Percentiles rank a stretch among this genome's conserved stretches.
These are phyloP conservation scores for Dendrocincla fuliginosa DNA, from an alignment of 2,797 vertebrate genomes.

Conservation along the genomic window DNA sequence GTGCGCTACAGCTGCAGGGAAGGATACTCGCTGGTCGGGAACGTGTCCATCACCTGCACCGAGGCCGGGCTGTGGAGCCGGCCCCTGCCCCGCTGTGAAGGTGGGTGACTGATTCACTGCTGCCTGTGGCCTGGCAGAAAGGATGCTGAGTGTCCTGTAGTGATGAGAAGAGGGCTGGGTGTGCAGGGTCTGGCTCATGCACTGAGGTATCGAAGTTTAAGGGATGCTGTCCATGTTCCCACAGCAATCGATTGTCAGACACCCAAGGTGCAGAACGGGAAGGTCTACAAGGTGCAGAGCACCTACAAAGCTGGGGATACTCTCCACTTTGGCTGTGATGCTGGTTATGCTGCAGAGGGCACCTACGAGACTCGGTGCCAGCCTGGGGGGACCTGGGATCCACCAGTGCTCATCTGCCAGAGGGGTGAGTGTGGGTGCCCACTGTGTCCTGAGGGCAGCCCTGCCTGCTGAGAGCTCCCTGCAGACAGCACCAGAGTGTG, in stretches of 20 bases:
- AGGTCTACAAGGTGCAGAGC: neutral
- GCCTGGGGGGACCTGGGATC: neutral
- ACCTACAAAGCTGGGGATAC: neutral
- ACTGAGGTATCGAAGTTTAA: fast-evolving
- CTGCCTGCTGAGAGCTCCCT: neutral
- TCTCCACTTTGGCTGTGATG: fast-evolving
- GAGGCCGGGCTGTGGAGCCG: conserved; percentile 1
- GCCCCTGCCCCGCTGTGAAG: conserved; percentile 33
- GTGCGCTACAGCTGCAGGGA: conserved; percentile 50
- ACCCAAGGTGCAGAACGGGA: neutral
- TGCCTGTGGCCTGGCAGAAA: neutral
- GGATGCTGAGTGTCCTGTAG: neutral
- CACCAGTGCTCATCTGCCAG: fast-evolving
- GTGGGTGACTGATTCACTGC: neutral
- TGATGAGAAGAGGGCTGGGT: fast-evolving
- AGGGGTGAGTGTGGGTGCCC: neutral
- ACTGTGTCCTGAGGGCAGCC: neutral
- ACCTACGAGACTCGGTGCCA: neutral
- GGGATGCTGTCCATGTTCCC: fast-evolving
- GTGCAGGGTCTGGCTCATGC: neutral
- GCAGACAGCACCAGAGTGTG: neutral
- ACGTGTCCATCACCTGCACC: neutral
- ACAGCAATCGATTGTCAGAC: neutral
- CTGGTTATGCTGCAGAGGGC: fast-evolving
- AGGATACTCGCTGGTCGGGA: neutral